Percentiles rank a stretch among this genome's conserved stretches.
Evolutionary conservation across 1,140 invertebrate species (phyloP).

Genomic region (Scaptomyza hsui): DNA sequence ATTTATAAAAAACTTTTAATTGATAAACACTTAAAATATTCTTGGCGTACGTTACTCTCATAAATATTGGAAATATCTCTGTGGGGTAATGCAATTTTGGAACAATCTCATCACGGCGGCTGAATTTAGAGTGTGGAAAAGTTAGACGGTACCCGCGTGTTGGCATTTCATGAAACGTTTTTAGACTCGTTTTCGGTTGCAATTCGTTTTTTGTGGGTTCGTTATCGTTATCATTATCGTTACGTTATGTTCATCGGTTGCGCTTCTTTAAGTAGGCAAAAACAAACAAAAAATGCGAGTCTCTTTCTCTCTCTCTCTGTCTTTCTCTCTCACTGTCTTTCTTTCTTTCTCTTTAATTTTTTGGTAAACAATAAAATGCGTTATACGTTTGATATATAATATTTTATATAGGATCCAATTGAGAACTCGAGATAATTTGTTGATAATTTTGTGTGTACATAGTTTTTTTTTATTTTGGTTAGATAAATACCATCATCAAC

Average conservation of each 20-base stretch:
- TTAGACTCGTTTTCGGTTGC: slow-evolving; percentile 44
- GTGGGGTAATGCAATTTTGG: slow-evolving; percentile 63
- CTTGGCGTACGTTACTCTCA: slow-evolving; percentile 69
- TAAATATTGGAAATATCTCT: slow-evolving; percentile 57
- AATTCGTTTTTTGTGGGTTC: slow-evolving; percentile 42
- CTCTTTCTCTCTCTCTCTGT: slow-evolving; percentile 67
- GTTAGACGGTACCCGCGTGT: slow-evolving; percentile 36
- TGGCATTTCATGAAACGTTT: slow-evolving; percentile 34
- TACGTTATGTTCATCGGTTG: slow-evolving; percentile 72
- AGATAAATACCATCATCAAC: slow-evolving; percentile 84
- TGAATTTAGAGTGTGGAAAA: slow-evolving; percentile 57
- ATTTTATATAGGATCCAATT: slow-evolving; percentile 74
- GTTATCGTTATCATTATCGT: slow-evolving; percentile 51
- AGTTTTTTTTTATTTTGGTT: slow-evolving; percentile 80
- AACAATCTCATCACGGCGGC: slow-evolving; percentile 67
- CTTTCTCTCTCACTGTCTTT: slow-evolving; percentile 52
- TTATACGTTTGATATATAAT: slow-evolving; percentile 61
- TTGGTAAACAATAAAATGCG: slow-evolving; percentile 61
- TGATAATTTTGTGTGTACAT: slow-evolving; percentile 79
- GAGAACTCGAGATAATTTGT: slow-evolving; percentile 75
- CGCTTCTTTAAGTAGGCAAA: slow-evolving; percentile 61
- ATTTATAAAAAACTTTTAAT: slow-evolving; percentile 47
- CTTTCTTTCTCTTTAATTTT: slow-evolving; percentile 59
- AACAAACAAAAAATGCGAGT: slow-evolving; percentile 78
- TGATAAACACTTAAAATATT: slow-evolving; percentile 67